Base-by-base conservation (phyloP, 2,113 vertebrate species). In the Tachycineta bicolor region DNA sequence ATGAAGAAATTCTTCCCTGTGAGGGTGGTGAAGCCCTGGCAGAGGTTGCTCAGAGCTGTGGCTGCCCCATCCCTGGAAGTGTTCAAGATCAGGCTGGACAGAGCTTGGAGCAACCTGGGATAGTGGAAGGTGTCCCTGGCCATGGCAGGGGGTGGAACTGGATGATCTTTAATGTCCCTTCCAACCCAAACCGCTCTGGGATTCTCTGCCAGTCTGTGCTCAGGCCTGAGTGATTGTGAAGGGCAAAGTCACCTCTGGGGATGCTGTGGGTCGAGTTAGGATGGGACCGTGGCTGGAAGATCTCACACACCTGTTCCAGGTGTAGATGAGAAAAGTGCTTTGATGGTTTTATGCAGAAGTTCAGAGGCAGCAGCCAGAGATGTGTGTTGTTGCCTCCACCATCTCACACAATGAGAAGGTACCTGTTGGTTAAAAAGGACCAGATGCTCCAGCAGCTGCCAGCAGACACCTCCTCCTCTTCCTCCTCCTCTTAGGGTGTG, bases 371-470 rank as follows among this genome's bases (percentile, higher is more conserved):
- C 14, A 39, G 39, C 62, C 56, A 18, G n/a, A 64, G 46, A 44
- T 3, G 6, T 0, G 1, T 53, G 52, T 33, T 50, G 44, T 22
- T 88, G 55, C 33, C 22, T 78, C 50, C 67, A 16, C 62, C 37
- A 41, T 24, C 87, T 52, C 55, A 50, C 0, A 1, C 50, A 59
- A n/a, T 28, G 68, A 76, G 70, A 25, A 47, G 52, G 18, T 9
- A 21, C 21, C 17, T 2, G 8, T 29, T 8, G 14, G 31, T 33
- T 59, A 56, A 26, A 46, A 63, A 31, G 11, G 41, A 25, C 75
- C 47, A 59, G 79, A 26, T 90, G 83, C 49, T 69, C 49, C 46
- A 58, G 25, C 82, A 89, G 33, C 86, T 93, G 84, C 65, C 87
- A 79, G 67, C 68, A 70, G 56, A 52, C 23, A 77, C 68, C 70